Base-by-base conservation (phyloP, 2,113 vertebrate genomes). In the Mastomys coucha region DNA sequence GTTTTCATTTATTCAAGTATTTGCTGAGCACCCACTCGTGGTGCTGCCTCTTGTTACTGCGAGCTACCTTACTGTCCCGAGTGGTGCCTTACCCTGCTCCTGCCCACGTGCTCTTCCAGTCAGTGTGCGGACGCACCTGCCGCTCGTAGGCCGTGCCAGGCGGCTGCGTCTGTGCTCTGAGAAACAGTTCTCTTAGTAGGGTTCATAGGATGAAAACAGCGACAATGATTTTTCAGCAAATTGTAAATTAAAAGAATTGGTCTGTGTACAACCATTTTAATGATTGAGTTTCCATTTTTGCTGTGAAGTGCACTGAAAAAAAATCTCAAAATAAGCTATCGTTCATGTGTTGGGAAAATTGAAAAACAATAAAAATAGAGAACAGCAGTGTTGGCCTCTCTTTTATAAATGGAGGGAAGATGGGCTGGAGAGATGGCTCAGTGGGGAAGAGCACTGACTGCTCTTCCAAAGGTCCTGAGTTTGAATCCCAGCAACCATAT, bases 221-320 rank as follows among this genome's bases (percentile, higher is more conserved):
- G 96, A 93, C 96, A 97, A 96, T 95, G 96, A 96, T 94, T 96
- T 98, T 98, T 96, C 96, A 98, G 97, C 93, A 97, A 96, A 97
- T 86, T 98, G 93, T 98, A 98, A 98, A 97, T 97, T 91, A 75
- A 86, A 20, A 95, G 77, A 97, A 91, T 97, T 91, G 91, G 93
- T 98, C 98, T 98, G 97, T 98, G 97, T 98, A 98, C 97, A 98
- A 96, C 96, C 97, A 76, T 98, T 98, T 98, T 98, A 98, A 97
- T 96, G 94, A 98, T 98, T 98, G 89, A 92, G 93, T 97, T 98
- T 98, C 98, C 96, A 33, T 98, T 98, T 98, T 99, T 98, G 98
- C 98, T 98, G 98, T 99, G 98, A 99, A 99, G 99, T 99, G 99
- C 99, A 99, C 99, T 99, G 99, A 99, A 98, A 96, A 98, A 99